These are phyloP conservation scores for Aricia artaxerxes DNA, from an alignment of 2,888 invertebrate genomes.

Conservation along the genomic window DNA sequence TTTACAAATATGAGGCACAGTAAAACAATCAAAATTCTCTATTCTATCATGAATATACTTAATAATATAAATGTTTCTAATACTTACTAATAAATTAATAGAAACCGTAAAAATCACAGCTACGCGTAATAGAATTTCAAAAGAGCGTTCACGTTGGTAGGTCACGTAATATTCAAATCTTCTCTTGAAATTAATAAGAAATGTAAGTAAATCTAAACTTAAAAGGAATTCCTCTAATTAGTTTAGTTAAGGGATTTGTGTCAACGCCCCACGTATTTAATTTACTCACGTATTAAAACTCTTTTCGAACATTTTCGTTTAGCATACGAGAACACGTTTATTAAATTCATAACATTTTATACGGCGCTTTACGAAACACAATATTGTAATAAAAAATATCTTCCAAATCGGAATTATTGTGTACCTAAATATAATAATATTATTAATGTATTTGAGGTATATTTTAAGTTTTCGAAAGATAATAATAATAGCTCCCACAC, in stretches of 20 bases:
- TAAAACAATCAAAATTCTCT: neutral
- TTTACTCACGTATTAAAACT: conserved; percentile 2
- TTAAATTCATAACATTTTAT: conserved; percentile 4
- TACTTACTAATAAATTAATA: too few relatives aligned
- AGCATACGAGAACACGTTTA: neutral
- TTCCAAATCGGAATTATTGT: neutral
- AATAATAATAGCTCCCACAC: too few relatives aligned
- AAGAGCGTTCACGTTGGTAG: neutral
- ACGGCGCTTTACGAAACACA: neutral
- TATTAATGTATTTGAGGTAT: neutral
- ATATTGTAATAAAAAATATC: neutral
- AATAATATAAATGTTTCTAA: too few relatives aligned
- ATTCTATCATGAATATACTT: too few relatives aligned
- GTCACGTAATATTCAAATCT: neutral
- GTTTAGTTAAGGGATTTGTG: conserved; percentile 10
- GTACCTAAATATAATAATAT: neutral
- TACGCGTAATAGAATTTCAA: neutral
- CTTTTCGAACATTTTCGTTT: conserved; percentile 3
- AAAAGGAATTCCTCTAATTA: conserved; percentile 10
- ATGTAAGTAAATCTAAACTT: neutral
- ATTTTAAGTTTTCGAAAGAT: neutral
- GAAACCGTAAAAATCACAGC: neutral
- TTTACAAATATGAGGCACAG: too few relatives aligned
- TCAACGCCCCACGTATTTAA: conserved; percentile 12
- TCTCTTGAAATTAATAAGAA: conserved; percentile 11